These are phyloP conservation scores for Chrysina gloriosa DNA, from an alignment of 2,888 invertebrate species.

Conservation along the genomic window DNA sequence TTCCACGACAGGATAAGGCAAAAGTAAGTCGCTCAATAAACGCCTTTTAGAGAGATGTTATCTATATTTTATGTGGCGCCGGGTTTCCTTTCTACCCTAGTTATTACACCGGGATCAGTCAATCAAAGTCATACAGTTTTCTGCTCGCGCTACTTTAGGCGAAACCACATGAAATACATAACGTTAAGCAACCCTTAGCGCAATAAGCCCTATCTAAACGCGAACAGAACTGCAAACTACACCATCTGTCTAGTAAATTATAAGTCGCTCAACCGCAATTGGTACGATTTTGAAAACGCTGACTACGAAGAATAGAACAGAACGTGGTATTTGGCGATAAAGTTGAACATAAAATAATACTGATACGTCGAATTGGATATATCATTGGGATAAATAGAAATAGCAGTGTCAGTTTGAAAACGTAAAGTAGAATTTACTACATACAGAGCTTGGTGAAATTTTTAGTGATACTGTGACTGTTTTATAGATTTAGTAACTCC, in stretches of 20 bases:
- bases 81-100: conserved; percentile 22
- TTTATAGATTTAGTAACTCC: no score
- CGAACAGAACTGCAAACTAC: conserved; percentile 24
- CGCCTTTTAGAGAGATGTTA: conserved; percentile 40
- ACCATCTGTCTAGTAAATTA: conserved; percentile 24
- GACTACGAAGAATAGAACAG: background rate
- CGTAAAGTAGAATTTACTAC: background rate
- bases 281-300: conserved; percentile 6
- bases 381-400: conserved; percentile 8
- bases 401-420: background rate
- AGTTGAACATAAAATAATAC: conserved; percentile 4
- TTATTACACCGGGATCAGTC: conserved; percentile 31
- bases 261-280: conserved; percentile 7
- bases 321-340: conserved; percentile 4
- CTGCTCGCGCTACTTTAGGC: conserved; percentile 23
- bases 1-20: conserved; percentile 1
- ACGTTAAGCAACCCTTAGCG: conserved; percentile 36
- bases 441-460: conserved; percentile 2
- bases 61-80: conserved; percentile 45
- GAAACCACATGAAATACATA: conserved; percentile 33
- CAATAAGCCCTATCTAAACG: conserved; percentile 35
- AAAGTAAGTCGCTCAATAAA: conserved; percentile 38
- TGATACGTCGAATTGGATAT: background rate
- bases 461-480: no score
- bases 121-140: conserved; percentile 28